Base-by-base conservation (phyloP, 2,113 vertebrate species). In the Sula dactylatra region DNA sequence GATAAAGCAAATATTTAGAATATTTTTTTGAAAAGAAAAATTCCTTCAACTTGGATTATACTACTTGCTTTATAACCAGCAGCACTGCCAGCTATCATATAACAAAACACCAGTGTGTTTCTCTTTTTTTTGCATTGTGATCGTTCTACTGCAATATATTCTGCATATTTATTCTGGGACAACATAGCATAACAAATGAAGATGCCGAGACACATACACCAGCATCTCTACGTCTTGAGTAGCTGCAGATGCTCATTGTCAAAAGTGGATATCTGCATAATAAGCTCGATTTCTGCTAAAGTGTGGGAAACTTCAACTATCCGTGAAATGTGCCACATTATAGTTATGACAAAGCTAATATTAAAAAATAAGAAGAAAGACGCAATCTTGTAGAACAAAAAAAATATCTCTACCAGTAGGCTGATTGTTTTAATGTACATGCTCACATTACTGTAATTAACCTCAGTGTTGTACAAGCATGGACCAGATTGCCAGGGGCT, bases 1-100 rank as follows among this genome's bases (percentile, higher is more conserved):
- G 94, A 96, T 49, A 97, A 98, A 96, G 96, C 93, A 97, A 98
- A 98, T 97, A 98, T 97, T 97, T 95, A 96, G 95, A 96, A 73
- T 97, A 40, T 91, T 96, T 97, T 94, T 86, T 86, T 79, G 16
- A 56, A 90, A 79, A 64, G 31, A 56, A 98, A 95, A 97, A 96
- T 87, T 94, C 71, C 58, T 96, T 97, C 93, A 76, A 66, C 91
- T 97, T 95, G 94, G 78, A 96, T 97, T 97, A 95, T 97, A 97
- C 93, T 94, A 54, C 93, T 96, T 96, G 94, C 93, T 97, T 97
- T 96, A 93, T 86, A 83, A 89, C 25, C 94, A 98, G 74, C 82
- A 92, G 91, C 72, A 71, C 49, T 92, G 91, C 40, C 85, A 74
- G 54, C 72, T 95, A 74, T 64, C 95, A 36, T 13, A 44, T 65